phyloP scores from a whole-genome alignment of 2,888 invertebrate species.

The Thelaira solivaga region DNA sequence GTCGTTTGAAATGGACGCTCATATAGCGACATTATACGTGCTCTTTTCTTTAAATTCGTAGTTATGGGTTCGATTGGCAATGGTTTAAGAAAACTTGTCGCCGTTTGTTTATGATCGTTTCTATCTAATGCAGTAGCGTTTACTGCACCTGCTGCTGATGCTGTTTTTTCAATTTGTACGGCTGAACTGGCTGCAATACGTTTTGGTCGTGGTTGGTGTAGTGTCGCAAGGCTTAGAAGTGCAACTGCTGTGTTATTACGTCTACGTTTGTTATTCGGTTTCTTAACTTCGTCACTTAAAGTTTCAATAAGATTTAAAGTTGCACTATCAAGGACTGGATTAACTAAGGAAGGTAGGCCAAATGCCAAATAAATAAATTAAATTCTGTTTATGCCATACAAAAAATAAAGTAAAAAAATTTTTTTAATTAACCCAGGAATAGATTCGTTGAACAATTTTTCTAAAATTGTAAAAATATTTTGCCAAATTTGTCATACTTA shows the following conservation, averaged over 20 bases:
- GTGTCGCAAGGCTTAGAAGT: slow-evolving; percentile 41
- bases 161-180: slow-evolving; percentile 59
- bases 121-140: not conserved
- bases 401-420: too few species aligned
- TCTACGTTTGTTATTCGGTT: slow-evolving; percentile 64
- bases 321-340: slow-evolving; percentile 45
- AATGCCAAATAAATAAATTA: too few species aligned
- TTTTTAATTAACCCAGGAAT: too few species aligned
- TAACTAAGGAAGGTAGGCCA: slow-evolving; percentile 31
- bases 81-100: slow-evolving; percentile 43
- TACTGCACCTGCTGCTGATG: slow-evolving; percentile 29
- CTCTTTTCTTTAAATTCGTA: slow-evolving; percentile 59
- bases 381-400: too few species aligned
- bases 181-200: slow-evolving; percentile 55
- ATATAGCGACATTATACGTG: slow-evolving; percentile 73
- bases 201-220: slow-evolving; percentile 49
- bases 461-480: too few species aligned
- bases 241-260: slow-evolving; percentile 54
- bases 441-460: too few species aligned
- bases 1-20: slow-evolving; percentile 73
- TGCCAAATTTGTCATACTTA: too few species aligned
- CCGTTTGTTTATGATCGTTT: slow-evolving; percentile 16
- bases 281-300: slow-evolving; percentile 60
- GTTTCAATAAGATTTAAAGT: slow-evolving; percentile 62
- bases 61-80: slow-evolving; percentile 42